Evolutionary conservation across 2,888 invertebrate species (phyloP), one percentile per base, ranked within the genome.

Genomic region (Lepidocyrtinus sp.): DNA sequence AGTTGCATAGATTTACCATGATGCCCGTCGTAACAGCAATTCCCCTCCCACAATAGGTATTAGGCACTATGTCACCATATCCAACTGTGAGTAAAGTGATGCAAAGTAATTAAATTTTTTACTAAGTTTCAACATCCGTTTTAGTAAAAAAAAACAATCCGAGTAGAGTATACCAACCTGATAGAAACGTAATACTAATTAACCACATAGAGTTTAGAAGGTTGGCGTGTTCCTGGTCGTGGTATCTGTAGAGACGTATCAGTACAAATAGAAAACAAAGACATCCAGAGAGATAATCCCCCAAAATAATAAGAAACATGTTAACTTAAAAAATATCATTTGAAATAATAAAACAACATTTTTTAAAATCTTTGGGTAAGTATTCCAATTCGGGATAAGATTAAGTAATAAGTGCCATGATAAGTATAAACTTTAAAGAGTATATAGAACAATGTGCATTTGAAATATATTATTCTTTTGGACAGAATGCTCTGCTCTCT

Each of bases 31-130:
- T 89, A 65, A 92, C 91, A 75, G 92, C 91, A 85, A 92, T 91
- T 75, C 90, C 90, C 85, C 92, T 87, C 50, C 92, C 92, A 88
- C 92, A 92, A 88, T 92, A 92, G 24, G 92, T 92, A 87, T 92
- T 91, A 70, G 92, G 84, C 65, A 84, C 82, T 59, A 82, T 76
- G 80, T 82, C 82, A 50, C 82, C 82, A 75, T 82, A 82, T 27
- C 82, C 92, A 83, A 92, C 91, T 82, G 91, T 91, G 67, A 92
- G 89, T 88, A 92, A 92, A 26, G 84, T 84, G 69, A 84, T n/a
- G n/a, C n/a, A n/a, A n/a, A n/a, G n/a, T 79, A 45, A n/a, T n/a
- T n/a, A n/a, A n/a, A n/a, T n/a, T n/a, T n/a, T n/a, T n/a, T n/a
- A n/a, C n/a, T n/a, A n/a, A n/a, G n/a, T n/a, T n/a, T n/a, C n/a